Conservation (phyloP, 2,888 invertebrate species). For the Apoda limacodes region DNA sequence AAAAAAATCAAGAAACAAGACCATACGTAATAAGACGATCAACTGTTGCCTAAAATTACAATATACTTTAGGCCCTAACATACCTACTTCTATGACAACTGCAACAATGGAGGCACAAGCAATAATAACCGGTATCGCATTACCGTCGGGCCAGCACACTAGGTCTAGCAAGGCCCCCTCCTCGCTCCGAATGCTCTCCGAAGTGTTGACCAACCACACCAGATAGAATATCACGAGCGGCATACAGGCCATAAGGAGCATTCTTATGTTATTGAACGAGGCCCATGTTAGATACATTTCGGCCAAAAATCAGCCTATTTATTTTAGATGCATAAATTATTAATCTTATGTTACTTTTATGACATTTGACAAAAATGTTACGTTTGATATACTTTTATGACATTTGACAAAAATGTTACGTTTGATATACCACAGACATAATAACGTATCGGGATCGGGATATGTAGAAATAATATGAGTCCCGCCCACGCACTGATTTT, state of each 20-base stretch:
- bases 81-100: slow-evolving; percentile 49
- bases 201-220: slow-evolving; percentile 57
- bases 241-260: slow-evolving; percentile 59
- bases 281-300: slow-evolving; percentile 54
- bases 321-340: background rate
- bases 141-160: slow-evolving; percentile 62
- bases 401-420: no score
- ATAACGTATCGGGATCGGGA: no score
- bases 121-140: slow-evolving; percentile 58
- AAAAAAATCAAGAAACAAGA: no score
- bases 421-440: no score
- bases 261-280: slow-evolving; percentile 55
- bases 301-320: background rate
- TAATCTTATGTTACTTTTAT: no score
- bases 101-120: slow-evolving; percentile 50
- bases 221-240: slow-evolving; percentile 58
- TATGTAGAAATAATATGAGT: no score
- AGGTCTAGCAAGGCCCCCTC: slow-evolving; percentile 55
- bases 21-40: no score
- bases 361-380: no score
- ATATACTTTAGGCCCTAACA: no score
- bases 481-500: no score
- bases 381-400: no score
- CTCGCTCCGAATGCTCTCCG: slow-evolving; percentile 56
- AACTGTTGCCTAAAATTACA: no score